Base-by-base conservation (phyloP, 2,113 vertebrate genomes). In the Neolamprologus caudopunctatus region DNA sequence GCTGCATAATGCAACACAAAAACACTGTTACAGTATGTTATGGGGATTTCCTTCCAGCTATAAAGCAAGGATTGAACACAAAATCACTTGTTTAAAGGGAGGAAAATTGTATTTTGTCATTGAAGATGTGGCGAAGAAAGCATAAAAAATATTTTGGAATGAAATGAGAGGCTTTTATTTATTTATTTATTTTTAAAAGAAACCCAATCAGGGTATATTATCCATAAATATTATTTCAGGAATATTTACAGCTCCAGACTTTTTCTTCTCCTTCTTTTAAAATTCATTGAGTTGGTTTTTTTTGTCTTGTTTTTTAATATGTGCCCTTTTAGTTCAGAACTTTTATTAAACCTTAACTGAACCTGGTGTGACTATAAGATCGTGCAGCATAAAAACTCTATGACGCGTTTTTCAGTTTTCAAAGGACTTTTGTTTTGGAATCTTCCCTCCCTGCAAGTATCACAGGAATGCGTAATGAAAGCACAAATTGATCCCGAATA, bases 401-500 rank as follows among this genome's bases (percentile, higher is more conserved):
- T 89, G 82, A 57, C 28, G 42, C 83, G 78, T 57, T 93, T 90
- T 92, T 88, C 19, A 47, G 66, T 92, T 92, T 88, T 89, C 55
- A 91, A 83, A 89, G 71, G 83, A 88, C 75, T 94, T 92, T 90
- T 93, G 81, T 91, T 91, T 93, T 92, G 88, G 84, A 91, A 89
- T 93, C 86, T 93, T 86, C 90, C 87, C 90, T 88, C 92, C 83
- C 87, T 93, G 91, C 63, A 81, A 91, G 87, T 91, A 94, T 92
- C 91, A 89, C 78, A 93, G 93, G 92, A 95, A 94, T 94, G 87
- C 16, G 50, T 91, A 92, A 87, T 94, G 86, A 93, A 93, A 93
- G 88, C 92, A 93, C 91, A 92, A 90, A 90, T 85, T 90, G 89
- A 91, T 82, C 75, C 83, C 78, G 86, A 91, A 91, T 87, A 89